Evolutionary conservation across 2,113 vertebrate genomes (phyloP).

Genomic region (Chrysemys picta): DNA sequence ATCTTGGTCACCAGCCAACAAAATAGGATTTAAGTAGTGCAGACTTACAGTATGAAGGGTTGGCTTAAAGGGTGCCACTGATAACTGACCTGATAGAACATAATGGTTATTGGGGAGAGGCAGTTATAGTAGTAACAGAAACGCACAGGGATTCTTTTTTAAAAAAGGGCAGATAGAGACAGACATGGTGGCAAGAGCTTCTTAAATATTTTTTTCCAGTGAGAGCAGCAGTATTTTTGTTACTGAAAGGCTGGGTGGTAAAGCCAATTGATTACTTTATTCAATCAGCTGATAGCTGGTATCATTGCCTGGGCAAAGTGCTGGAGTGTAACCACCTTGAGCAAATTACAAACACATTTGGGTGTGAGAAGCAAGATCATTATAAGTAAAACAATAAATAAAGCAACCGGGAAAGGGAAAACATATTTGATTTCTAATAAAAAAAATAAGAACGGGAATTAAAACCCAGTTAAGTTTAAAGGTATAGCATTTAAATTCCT

Average conservation of each 20-base stretch:
- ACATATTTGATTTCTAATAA: not conserved
- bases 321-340: not conserved
- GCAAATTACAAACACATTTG: not conserved
- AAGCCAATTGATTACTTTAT: not conserved
- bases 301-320: not conserved
- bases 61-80: constrained; percentile 39
- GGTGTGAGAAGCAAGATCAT: not conserved
- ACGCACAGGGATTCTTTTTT: not conserved
- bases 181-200: not conserved
- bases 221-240: not conserved
- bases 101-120: constrained; percentile 46
- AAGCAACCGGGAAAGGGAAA: not conserved
- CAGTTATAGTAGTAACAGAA: constrained; percentile 55
- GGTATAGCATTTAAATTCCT: not conserved
- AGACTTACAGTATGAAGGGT: constrained; percentile 7
- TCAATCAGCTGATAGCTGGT: not conserved
- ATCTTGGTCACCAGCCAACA: constrained; percentile 33
- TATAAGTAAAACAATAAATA: constrained; percentile 3
- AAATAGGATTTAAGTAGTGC: constrained; percentile 32
- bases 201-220: constrained; percentile 33
- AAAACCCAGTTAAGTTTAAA: not conserved
- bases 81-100: constrained; percentile 27
- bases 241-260: not conserved
- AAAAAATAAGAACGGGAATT: not conserved
- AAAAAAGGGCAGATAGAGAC: constrained; percentile 33